Evolutionary conservation across 2,888 invertebrate species (phyloP).

Genomic region (Helicoverpa assulta): DNA sequence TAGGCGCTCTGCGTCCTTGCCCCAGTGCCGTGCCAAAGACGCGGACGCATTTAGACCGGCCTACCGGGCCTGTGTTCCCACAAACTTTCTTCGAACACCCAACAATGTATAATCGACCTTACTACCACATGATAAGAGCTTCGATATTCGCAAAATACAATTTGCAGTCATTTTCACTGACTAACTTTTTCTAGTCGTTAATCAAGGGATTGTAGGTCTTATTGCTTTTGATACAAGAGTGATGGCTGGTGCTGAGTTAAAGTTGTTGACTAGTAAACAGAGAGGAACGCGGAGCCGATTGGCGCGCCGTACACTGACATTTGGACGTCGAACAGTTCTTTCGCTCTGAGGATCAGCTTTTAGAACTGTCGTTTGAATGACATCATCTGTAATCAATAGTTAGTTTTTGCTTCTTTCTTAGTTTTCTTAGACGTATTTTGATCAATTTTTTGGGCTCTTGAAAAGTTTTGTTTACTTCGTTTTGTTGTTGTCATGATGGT

Average conservation of each 20-base stretch:
- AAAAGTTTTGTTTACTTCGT: neutral
- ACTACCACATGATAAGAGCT: conserved; percentile 67
- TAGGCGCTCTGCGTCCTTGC: conserved; percentile 87
- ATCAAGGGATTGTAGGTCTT: conserved; percentile 72
- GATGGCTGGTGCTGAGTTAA: conserved; percentile 53
- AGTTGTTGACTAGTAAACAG: conserved; percentile 66
- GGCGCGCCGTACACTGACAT: conserved; percentile 81
- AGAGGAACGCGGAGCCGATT: conserved; percentile 80
- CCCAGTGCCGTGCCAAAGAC: conserved; percentile 86
- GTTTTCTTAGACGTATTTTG: neutral
- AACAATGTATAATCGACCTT: conserved; percentile 78
- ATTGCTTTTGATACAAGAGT: conserved; percentile 64
- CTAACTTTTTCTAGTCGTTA: conserved; percentile 68
- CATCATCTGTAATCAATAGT: conserved; percentile 67
- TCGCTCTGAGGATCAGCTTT: conserved; percentile 67
- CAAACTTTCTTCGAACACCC: conserved; percentile 79
- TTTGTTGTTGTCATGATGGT: conserved; percentile 12
- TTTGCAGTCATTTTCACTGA: conserved; percentile 69
- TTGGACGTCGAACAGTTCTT: conserved; percentile 77
- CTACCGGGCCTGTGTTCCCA: conserved; percentile 77
- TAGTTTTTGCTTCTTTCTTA: conserved; percentile 27
- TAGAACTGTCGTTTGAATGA: conserved; percentile 68
- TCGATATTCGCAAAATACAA: conserved; percentile 62
- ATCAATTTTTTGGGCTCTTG: neutral
- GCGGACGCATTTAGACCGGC: conserved; percentile 84